phyloP scores from a whole-genome alignment of 2,113 vertebrate genomes.

The Mobula hypostoma region DNA sequence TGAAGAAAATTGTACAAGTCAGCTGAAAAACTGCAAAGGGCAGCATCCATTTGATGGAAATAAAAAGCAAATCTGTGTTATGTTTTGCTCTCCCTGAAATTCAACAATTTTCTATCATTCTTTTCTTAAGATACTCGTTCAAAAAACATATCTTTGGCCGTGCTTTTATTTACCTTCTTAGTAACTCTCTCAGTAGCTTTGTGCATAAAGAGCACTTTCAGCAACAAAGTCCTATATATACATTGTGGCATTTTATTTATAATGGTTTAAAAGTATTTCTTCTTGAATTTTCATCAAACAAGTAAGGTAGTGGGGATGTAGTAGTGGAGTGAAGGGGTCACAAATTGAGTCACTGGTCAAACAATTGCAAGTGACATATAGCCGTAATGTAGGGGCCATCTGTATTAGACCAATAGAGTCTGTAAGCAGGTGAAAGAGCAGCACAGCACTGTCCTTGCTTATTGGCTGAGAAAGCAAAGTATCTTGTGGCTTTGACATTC shows the following conservation, averaged over 20 bases:
- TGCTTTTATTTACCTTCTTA: no score
- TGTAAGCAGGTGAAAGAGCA: not conserved
- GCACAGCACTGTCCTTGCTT: not conserved
- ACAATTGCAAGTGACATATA: not conserved
- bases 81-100: not conserved
- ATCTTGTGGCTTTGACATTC: not conserved
- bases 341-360: not conserved
- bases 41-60: no score
- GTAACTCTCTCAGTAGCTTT: no score
- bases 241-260: no score
- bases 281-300: not conserved
- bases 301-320: not conserved
- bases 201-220: no score
- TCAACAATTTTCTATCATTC: no score
- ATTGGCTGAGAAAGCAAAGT: not conserved
- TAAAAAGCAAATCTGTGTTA: not conserved
- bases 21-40: not conserved
- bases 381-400: no score
- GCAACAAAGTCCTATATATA: no score
- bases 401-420: not conserved
- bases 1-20: not conserved
- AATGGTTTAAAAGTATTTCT: no score
- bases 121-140: no score
- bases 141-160: no score
- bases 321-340: not conserved